Conservation (phyloP, 2,113 vertebrate genomes). For the crab-eating macaque (Macaca fascicularis) region DNA sequence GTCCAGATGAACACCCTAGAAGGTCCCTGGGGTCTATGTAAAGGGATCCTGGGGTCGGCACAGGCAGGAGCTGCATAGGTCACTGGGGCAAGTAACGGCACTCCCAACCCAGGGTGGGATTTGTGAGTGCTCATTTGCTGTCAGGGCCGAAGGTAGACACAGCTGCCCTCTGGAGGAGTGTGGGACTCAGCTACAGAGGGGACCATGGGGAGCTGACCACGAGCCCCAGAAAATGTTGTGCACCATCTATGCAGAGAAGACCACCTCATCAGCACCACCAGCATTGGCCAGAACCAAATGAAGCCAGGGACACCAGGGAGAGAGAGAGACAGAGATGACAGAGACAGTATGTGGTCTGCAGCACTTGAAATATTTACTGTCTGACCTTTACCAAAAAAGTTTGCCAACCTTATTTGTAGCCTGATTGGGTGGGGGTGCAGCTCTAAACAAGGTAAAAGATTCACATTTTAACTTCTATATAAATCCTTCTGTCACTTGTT, state of each 20-base stretch:
- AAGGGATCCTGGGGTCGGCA: neutral
- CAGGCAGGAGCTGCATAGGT: neutral
- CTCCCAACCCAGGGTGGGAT: fast-evolving
- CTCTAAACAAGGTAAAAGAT: neutral
- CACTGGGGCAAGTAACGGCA: neutral
- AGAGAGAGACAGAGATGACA: no score
- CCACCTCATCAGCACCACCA: neutral
- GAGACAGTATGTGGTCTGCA: no score
- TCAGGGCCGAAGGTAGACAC: neutral
- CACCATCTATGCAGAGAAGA: neutral
- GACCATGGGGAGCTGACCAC: fast-evolving
- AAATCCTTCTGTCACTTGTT: neutral
- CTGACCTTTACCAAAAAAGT: neutral
- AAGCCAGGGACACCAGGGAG: neutral
- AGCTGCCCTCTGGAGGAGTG: neutral
- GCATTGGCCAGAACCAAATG: neutral
- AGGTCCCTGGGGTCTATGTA: neutral
- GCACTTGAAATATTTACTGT: no score
- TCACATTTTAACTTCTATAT: neutral
- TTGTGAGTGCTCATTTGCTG: no score
- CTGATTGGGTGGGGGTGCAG: neutral
- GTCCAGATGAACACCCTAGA: neutral
- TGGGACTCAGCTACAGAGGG: neutral
- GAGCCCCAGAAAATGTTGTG: neutral
- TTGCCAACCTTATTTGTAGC: neutral